Evolutionary conservation across 1,140 invertebrate genomes (phyloP), one percentile per base, ranked within the genome.

Genomic region (Drosophila erecta): DNA sequence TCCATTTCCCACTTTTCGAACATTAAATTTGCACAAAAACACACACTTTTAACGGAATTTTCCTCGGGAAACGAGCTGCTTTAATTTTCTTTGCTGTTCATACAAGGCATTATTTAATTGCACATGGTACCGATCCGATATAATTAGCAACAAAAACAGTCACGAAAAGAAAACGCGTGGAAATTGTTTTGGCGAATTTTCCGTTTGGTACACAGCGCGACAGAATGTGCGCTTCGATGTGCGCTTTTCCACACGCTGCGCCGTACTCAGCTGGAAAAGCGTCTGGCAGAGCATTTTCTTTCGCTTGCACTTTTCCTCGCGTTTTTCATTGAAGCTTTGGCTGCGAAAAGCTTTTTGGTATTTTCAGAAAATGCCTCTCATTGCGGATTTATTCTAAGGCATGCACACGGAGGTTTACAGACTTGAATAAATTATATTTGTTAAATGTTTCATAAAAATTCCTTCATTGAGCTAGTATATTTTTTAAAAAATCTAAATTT

Each of bases 211-310:
- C 72, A 55, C 69, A 65, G 55, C 54, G 72, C 61, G 46, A 76
- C 57, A 78, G 87, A 67, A 76, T 66, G 81, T 69, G 59, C 53
- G 79, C 74, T 75, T 49, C 60, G 83, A 67, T 86, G 79, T 86
- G 79, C 79, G 83, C 83, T 83, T 72, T 79, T 86, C 83, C 79
- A 86, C 81, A 86, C 81, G 84, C 83, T 87, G 79, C 66, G 70
- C 76, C 70, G 79, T 83, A 86, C 81, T 87, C 84, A 89, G 83
- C 84, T 86, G 79, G 83, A 86, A 83, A 87, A 86, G 64, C 79
- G 65, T 71, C 38, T 72, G 46, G 30, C 27, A 33, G 51, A 57
- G 51, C 72, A 76, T 53, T 76, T 76, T 76, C 60, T 46, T 76
- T 66, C 22, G 71, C 53, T 33, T 50, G 56, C 46, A 64, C 37